Percentiles rank a stretch among this genome's conserved stretches.
Evolutionary conservation across 2,888 invertebrate genomes (phyloP).

Genomic region (Lacanobia oleracea): DNA sequence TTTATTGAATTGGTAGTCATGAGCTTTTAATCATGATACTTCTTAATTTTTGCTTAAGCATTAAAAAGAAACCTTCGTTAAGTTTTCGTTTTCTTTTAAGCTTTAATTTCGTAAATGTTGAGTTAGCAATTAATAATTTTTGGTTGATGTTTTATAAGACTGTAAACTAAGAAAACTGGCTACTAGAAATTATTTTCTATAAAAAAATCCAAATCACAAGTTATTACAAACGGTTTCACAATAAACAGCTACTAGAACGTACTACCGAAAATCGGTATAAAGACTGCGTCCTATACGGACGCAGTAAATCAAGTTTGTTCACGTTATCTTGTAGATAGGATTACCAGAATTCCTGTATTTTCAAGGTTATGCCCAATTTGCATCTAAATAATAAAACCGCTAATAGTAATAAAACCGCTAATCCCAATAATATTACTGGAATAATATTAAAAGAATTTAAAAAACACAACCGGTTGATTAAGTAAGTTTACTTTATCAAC

Average conservation of each 20-base stretch:
- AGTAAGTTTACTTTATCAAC: too few relatives aligned
- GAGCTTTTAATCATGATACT: constrained; percentile 4
- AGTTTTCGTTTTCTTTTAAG: neutral
- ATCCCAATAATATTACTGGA: constrained; percentile 6
- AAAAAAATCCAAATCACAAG: neutral
- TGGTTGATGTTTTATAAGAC: neutral
- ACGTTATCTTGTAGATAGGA: constrained; percentile 58
- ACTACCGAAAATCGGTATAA: constrained; percentile 1
- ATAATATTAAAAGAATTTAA: neutral
- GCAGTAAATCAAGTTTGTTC: constrained; percentile 52
- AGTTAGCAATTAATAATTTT: neutral
- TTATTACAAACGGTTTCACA: neutral
- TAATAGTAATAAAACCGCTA: constrained; percentile 5
- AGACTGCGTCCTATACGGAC: neutral
- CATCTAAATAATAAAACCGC: constrained; percentile 35
- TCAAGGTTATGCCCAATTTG: constrained; percentile 51
- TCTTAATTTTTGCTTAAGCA: neutral
- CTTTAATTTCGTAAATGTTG: neutral
- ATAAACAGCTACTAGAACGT: constrained; percentile 18
- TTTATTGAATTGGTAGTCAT: neutral
- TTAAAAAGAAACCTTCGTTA: neutral
- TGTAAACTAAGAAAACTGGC: too few relatives aligned
- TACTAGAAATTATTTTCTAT: neutral
- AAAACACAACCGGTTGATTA: neutral
- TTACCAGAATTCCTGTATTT: constrained; percentile 35